These are phyloP conservation scores for Asteroscopus sphinx DNA, from an alignment of 2,888 invertebrate genomes.

Conservation along the genomic window DNA sequence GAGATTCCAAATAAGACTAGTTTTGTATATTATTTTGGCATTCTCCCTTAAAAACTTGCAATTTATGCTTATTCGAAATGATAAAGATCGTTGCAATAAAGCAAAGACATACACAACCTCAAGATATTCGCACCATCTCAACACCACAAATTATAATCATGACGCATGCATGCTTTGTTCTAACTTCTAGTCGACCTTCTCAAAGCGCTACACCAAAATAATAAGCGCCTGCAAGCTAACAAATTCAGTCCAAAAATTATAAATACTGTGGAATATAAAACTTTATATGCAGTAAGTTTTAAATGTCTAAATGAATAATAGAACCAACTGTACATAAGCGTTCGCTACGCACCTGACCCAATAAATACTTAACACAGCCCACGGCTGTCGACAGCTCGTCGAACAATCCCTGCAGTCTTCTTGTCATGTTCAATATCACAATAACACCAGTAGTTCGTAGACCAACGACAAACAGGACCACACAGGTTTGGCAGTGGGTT, in stretches of 20 bases:
- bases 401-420: constrained; percentile 69
- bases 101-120: constrained; percentile 46
- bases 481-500: constrained; percentile 80
- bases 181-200: background rate
- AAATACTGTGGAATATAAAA: constrained; percentile 27
- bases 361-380: constrained; percentile 74
- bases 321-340: constrained; percentile 57
- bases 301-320: constrained; percentile 56
- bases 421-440: constrained; percentile 77
- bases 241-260: constrained; percentile 22
- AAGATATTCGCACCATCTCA: constrained; percentile 46
- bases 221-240: constrained; percentile 35
- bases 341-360: constrained; percentile 45
- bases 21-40: constrained; percentile 52
- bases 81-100: constrained; percentile 34
- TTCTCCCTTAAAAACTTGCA: constrained; percentile 37
- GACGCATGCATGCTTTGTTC: constrained; percentile 25
- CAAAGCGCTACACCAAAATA: constrained; percentile 19
- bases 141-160: constrained; percentile 17
- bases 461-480: constrained; percentile 71
- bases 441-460: constrained; percentile 59
- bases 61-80: constrained; percentile 51
- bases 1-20: constrained; percentile 59
- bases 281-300: constrained; percentile 45
- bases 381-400: too few species aligned